Percentiles rank a stretch among this genome's conserved stretches.
These are phyloP conservation scores for Aulostomus chinensis DNA, from an alignment of 2,797 vertebrate genomes.

Conservation along the genomic window DNA sequence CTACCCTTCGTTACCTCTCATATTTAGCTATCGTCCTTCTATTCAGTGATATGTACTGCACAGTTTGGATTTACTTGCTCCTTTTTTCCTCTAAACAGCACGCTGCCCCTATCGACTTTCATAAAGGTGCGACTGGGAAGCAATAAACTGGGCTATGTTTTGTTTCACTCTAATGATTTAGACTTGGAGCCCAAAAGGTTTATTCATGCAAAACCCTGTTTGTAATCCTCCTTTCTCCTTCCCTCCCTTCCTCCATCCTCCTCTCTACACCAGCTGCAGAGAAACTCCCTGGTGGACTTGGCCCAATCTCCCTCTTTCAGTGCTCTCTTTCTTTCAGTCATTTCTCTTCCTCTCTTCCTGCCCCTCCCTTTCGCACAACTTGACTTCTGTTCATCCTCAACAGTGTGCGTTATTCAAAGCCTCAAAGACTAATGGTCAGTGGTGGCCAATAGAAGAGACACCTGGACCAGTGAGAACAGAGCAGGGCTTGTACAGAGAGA, in stretches of 20 bases:
- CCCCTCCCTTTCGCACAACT: slow-evolving; percentile 64
- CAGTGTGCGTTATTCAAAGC: slow-evolving; percentile 67
- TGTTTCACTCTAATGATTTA: slow-evolving; percentile 44
- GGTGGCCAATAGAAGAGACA: slow-evolving; percentile 65
- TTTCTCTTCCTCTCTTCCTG: slow-evolving; percentile 77
- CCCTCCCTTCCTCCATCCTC: slow-evolving; percentile 48
- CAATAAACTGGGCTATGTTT: slow-evolving; percentile 10
- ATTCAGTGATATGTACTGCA: background rate
- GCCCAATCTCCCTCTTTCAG: slow-evolving; percentile 67
- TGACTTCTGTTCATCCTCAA: slow-evolving; percentile 72
- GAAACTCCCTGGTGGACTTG: slow-evolving; percentile 68
- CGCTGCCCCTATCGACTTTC: slow-evolving; percentile 1
- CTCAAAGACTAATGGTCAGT: slow-evolving; percentile 69
- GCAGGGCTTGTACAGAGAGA: slow-evolving; percentile 55
- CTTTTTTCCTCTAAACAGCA: background rate
- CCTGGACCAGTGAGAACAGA: slow-evolving; percentile 67
- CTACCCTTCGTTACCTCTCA: background rate
- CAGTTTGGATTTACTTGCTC: slow-evolving; percentile 10
- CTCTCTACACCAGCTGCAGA: slow-evolving; percentile 72
- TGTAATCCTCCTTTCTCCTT: slow-evolving; percentile 47
- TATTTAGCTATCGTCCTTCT: background rate
- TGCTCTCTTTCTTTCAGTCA: slow-evolving; percentile 62
- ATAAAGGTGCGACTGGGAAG: slow-evolving; percentile 17
- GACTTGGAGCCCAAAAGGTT: slow-evolving; percentile 42
- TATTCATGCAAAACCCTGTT: slow-evolving; percentile 60